Percentiles rank a stretch among this genome's conserved stretches.
These are phyloP conservation scores for Sebastes schlegelii DNA, from an alignment of 2,113 vertebrate species.

Conservation along the genomic window DNA sequence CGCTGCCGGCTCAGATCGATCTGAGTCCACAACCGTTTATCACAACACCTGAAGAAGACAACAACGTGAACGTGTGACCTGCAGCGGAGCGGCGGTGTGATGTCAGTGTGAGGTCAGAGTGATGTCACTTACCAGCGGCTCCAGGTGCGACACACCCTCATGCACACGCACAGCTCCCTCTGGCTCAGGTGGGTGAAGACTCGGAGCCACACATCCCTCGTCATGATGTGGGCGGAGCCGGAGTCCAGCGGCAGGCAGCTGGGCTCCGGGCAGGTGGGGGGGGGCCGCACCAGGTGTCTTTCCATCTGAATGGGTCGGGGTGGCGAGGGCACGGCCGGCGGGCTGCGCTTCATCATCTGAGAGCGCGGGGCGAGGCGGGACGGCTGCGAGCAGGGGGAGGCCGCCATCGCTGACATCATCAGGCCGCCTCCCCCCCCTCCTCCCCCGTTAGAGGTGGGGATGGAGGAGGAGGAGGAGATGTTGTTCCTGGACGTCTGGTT, in stretches of 20 bases:
- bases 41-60: slow-evolving; percentile 88
- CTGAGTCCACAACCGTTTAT: slow-evolving; percentile 90
- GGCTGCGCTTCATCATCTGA: slow-evolving; percentile 87
- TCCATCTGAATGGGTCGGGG: slow-evolving; percentile 91
- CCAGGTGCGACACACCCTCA: slow-evolving; percentile 94
- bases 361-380: slow-evolving; percentile 80
- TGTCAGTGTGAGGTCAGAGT: background rate
- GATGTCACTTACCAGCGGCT: slow-evolving; percentile 89
- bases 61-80: background rate
- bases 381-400: slow-evolving; percentile 73
- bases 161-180: slow-evolving; percentile 91
- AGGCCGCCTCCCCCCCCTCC: slow-evolving; percentile 55
- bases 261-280: slow-evolving; percentile 91
- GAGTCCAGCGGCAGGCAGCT: slow-evolving; percentile 90
- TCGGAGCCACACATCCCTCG: slow-evolving; percentile 89
- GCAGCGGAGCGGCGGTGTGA: too few relatives aligned
- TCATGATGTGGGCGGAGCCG: slow-evolving; percentile 89
- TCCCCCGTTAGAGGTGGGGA: slow-evolving; percentile 75
- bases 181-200: slow-evolving; percentile 91
- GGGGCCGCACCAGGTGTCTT: slow-evolving; percentile 90
- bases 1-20: slow-evolving; percentile 92
- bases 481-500: slow-evolving; percentile 53
- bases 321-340: slow-evolving; percentile 87
- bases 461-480: slow-evolving; percentile 49
- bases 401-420: slow-evolving; percentile 68